Conservation (phyloP, 1,140 invertebrate genomes). For the Neodiprion lecontei region DNA sequence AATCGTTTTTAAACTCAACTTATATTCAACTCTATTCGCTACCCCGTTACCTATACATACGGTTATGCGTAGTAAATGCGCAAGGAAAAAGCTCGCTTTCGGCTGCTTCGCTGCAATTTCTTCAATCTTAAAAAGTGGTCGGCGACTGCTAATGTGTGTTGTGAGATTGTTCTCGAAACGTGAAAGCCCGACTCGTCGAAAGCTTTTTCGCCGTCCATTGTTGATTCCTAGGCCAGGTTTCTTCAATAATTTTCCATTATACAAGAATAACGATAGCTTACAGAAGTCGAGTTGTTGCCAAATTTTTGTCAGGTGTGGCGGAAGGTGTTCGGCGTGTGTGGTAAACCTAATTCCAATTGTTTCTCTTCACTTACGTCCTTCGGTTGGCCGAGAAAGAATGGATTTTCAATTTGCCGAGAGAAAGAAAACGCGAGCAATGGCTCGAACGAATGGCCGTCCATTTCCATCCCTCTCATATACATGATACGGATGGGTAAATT, state of each 20-base stretch:
- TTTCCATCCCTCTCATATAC: background rate
- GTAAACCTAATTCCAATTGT: too few relatives aligned
- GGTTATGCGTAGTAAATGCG: too few relatives aligned
- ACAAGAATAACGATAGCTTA: background rate
- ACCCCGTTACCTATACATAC: too few relatives aligned
- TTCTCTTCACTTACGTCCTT: too few relatives aligned
- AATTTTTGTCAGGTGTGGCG: background rate
- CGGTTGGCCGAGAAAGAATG: too few relatives aligned
- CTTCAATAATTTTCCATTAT: background rate
- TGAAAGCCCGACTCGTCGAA: background rate
- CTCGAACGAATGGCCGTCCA: background rate
- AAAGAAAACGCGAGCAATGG: background rate
- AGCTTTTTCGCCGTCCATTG: background rate
- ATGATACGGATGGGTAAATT: background rate
- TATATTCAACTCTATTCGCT: too few relatives aligned
- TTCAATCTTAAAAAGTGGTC: background rate
- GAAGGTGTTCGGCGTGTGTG: background rate
- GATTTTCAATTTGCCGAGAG: too few relatives aligned
- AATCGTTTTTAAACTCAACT: background rate
- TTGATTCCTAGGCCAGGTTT: background rate
- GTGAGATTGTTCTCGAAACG: background rate
- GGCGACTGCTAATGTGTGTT: background rate
- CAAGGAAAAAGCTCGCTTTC: background rate
- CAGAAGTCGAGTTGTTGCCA: background rate
- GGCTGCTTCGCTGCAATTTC: background rate